A percentile compares a stretch with the other conserved stretches of the same genome.
Conservation (phyloP, 2,797 vertebrate species). For the Miichthys miiuy region DNA sequence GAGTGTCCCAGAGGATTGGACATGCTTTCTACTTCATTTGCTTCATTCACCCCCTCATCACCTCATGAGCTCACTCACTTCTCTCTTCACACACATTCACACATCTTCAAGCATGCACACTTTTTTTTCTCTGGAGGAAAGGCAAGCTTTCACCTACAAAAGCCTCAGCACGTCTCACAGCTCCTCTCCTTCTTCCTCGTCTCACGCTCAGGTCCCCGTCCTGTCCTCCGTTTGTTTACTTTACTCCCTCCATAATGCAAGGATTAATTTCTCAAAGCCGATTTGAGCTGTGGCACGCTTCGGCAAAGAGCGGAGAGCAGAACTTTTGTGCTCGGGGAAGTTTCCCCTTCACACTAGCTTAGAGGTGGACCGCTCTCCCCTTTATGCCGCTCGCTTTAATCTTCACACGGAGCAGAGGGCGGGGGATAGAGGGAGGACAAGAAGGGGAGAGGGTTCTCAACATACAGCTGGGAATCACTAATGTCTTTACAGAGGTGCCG, state of each 20-base stretch:
- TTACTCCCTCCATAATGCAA: constrained; percentile 69
- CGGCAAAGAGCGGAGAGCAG: constrained; percentile 66
- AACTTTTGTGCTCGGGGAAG: constrained; percentile 77
- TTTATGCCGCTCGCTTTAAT: constrained; percentile 73
- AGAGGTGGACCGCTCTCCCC: constrained; percentile 77
- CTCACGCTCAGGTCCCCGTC: constrained; percentile 56
- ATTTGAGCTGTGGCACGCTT: constrained; percentile 78
- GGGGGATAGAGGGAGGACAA: constrained; percentile 45
- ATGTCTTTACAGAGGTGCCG: constrained; percentile 63
- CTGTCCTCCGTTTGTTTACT: constrained; percentile 77
- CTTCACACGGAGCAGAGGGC: constrained; percentile 61
- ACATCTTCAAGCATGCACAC: constrained; percentile 18
- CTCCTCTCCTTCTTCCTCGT: not conserved
- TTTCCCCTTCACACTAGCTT: constrained; percentile 86
- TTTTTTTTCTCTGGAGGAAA: constrained; percentile 51
- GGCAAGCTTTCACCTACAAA: constrained; percentile 61
- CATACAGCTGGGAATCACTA: constrained; percentile 68
- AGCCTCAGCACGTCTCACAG: constrained; percentile 27
- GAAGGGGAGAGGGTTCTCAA: constrained; percentile 48
- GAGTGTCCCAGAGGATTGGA: constrained; percentile 58
- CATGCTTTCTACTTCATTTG: constrained; percentile 62
- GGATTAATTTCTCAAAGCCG: constrained; percentile 86
- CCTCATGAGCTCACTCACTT: constrained; percentile 16
- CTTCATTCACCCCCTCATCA: constrained; percentile 26
- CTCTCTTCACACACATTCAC: constrained; percentile 13